Evolutionary conservation across 2,797 vertebrate species (phyloP).

Genomic region (Lagocephalus sceleratus): DNA sequence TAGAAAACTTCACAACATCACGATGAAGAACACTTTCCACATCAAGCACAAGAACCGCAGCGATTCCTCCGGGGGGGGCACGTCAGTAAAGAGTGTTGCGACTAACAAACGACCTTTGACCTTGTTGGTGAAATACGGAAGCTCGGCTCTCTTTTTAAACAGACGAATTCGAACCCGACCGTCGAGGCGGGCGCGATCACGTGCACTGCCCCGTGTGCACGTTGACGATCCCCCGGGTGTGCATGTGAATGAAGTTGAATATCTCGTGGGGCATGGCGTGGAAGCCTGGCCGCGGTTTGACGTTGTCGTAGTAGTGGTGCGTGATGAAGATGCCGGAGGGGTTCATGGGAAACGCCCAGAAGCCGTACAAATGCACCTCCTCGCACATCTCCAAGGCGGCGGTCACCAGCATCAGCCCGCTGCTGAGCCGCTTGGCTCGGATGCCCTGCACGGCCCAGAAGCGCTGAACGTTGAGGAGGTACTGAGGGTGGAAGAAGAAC

Average conservation of each 20-base stretch:
- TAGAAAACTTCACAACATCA: constrained; percentile 69
- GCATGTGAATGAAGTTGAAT: constrained; percentile 97
- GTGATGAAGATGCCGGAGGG: constrained; percentile 92
- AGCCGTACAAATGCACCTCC: constrained; percentile 97
- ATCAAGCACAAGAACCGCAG: constrained; percentile 54
- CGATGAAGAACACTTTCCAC: constrained; percentile 69
- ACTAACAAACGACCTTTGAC: constrained; percentile 45
- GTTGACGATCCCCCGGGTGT: constrained; percentile 89
- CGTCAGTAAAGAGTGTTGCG: constrained; percentile 29
- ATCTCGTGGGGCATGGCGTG: constrained; percentile 98
- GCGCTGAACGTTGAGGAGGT: constrained; percentile 92
- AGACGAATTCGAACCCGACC: background rate
- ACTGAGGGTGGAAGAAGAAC: constrained; percentile 97
- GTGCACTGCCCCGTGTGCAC: constrained; percentile 90
- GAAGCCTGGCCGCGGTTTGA: constrained; percentile 96
- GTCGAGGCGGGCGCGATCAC: constrained; percentile 62
- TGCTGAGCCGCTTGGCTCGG: constrained; percentile 91
- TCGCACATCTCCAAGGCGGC: constrained; percentile 94
- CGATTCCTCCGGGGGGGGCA: constrained; percentile 23
- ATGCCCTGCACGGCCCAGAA: constrained; percentile 95
- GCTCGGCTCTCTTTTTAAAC: constrained; percentile 16
- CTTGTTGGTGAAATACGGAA: constrained; percentile 15
- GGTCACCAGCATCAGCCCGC: constrained; percentile 92
- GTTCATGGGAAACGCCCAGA: constrained; percentile 98
- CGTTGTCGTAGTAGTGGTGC: constrained; percentile 98